These are phyloP conservation scores for Ptyas mucosa DNA, from an alignment of 2,113 vertebrate genomes.

Conservation along the genomic window DNA sequence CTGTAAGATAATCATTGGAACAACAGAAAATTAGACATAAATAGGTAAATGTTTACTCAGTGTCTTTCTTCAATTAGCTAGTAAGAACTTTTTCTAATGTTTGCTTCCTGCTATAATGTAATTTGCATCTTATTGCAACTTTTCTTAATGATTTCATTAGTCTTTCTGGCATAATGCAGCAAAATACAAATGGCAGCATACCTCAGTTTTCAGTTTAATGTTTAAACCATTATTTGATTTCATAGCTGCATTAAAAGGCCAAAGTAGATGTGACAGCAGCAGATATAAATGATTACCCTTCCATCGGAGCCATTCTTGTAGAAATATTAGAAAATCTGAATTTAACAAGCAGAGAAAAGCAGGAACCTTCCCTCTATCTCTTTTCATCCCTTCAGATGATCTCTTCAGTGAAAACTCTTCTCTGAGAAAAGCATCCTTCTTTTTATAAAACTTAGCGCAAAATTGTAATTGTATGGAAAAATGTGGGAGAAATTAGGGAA, in stretches of 20 bases:
- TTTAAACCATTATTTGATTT: constrained; percentile 26
- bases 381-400: background rate
- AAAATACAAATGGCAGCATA: background rate
- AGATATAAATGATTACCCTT: background rate
- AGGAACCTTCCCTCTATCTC: background rate
- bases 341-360: background rate
- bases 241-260: background rate
- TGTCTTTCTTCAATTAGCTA: background rate
- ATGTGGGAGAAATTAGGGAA: background rate
- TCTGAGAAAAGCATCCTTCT: background rate
- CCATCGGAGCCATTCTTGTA: background rate
- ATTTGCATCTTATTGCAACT: background rate
- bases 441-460: background rate
- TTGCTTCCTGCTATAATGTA: rapidly evolving
- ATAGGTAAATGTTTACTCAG: background rate
- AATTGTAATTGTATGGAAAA: background rate
- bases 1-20: background rate
- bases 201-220: background rate
- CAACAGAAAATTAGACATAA: background rate
- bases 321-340: background rate
- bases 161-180: background rate
- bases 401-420: background rate
- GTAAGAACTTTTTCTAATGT: background rate
- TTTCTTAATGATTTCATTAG: background rate
- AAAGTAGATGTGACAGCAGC: background rate